phyloP scores from a whole-genome alignment of 2,113 vertebrate genomes.

The Grammomys dolichurus region DNA sequence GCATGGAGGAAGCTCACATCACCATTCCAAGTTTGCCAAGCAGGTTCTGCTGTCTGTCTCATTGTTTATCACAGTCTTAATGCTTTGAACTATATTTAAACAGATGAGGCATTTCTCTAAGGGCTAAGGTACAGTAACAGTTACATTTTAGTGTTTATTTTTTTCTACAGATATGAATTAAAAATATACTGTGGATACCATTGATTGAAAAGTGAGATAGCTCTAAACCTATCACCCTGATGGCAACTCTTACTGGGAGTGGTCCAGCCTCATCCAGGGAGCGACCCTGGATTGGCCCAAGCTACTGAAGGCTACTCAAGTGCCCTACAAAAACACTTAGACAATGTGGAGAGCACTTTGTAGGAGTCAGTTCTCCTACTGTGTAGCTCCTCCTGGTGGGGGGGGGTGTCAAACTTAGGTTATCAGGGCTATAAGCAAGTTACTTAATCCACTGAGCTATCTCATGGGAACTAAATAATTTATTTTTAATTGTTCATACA shows the following conservation, averaged over 20 bases:
- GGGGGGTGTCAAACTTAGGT: too few relatives aligned
- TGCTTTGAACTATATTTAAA: slow-evolving; percentile 13
- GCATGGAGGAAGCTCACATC: neutral
- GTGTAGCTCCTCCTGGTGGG: neutral
- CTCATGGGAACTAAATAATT: neutral
- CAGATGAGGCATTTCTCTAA: neutral
- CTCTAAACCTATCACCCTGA: neutral
- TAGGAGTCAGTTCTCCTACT: neutral
- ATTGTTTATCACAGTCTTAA: slow-evolving; percentile 24
- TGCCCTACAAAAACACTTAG: neutral
- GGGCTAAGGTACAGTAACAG: neutral
- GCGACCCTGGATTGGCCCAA: neutral
- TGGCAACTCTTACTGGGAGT: too few relatives aligned
- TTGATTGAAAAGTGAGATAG: neutral
- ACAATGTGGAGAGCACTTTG: neutral
- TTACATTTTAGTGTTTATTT: neutral
- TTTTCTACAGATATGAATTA: neutral
- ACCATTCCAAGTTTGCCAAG: too few relatives aligned
- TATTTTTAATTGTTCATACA: neutral
- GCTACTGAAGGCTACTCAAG: neutral
- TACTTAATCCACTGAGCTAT: neutral
- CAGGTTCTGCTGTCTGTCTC: neutral
- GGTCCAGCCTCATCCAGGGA: neutral
- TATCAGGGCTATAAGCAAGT: neutral
- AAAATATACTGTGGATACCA: neutral